A percentile compares a stretch with the other conserved stretches of the same genome.
These are phyloP conservation scores for Slavum lentiscoides DNA, from an alignment of 2,888 invertebrate species.

Conservation along the genomic window DNA sequence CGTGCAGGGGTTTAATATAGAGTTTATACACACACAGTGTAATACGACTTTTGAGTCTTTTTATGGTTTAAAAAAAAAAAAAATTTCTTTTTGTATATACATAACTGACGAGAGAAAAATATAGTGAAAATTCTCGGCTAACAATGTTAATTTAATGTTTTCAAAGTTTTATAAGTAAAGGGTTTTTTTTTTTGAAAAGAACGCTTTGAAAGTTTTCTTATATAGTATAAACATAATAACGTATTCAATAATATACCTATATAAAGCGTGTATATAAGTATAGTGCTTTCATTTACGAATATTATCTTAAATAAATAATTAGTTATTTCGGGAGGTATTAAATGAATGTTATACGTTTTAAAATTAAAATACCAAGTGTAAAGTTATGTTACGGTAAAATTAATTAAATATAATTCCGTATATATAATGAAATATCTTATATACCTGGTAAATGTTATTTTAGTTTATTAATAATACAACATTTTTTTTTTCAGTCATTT, in stretches of 20 bases:
- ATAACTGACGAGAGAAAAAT: neutral
- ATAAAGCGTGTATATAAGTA: neutral
- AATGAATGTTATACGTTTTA: neutral
- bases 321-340: neutral
- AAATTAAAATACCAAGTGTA: neutral
- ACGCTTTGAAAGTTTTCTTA: too few species aligned
- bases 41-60: neutral
- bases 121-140: neutral
- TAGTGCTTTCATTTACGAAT: neutral
- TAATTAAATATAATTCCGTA: neutral
- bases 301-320: neutral
- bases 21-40: neutral
- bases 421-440: neutral
- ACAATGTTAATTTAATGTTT: neutral
- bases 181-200: neutral
- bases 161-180: neutral
- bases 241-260: too few species aligned
- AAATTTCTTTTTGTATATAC: too few species aligned
- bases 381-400: neutral
- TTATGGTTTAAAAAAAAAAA: neutral
- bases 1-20: neutral
- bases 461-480: too few species aligned
- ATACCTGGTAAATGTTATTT: too few species aligned
- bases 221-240: neutral
- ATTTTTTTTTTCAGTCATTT: too few species aligned